Base-by-base conservation (phyloP, 2,888 invertebrate species). In the Neoascia interrupta region DNA sequence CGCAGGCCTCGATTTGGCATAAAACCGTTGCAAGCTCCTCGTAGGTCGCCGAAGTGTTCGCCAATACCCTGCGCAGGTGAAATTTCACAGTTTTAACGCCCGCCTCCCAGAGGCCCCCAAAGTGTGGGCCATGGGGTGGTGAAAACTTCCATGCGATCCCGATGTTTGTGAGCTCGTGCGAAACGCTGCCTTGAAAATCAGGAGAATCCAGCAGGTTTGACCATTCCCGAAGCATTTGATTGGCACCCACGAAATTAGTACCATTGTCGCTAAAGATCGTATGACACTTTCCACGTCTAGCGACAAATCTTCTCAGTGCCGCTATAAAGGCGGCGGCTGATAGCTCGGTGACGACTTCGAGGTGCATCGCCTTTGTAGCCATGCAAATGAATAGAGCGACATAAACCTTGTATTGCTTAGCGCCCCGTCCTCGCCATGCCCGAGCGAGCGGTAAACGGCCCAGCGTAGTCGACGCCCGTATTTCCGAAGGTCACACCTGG, bases 81-180 rank as follows among this genome's bases (percentile, higher is more conserved):
- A 74, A 82, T 73, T 87, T 88, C 0, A 83, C 73, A 0, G 83
- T 83, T 45, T 86, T 85, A 0, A 87, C 84, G 2, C 83, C 84
- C n/a, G n/a, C n/a, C n/a, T n/a, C 86, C 84, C 85, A 87, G 1
- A 86, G 47, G 0, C 86, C 86, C 1, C 87, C n/a, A n/a, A n/a
- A n/a, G n/a, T n/a, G n/a, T n/a, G 85, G 41, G n/a, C n/a, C n/a
- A n/a, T n/a, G n/a, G n/a, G n/a, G n/a, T n/a, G n/a, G n/a, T n/a
- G n/a, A n/a, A n/a, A n/a, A n/a, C n/a, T n/a, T n/a, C n/a, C n/a
- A n/a, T n/a, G n/a, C n/a, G n/a, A n/a, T n/a, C n/a, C n/a, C n/a
- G n/a, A n/a, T n/a, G n/a, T n/a, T n/a, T n/a, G n/a, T n/a, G n/a
- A n/a, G n/a, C n/a, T n/a, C n/a, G n/a, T n/a, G n/a, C n/a, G 31